A percentile compares a stretch with the other conserved stretches of the same genome.
Evolutionary conservation across 2,113 vertebrate genomes (phyloP).

Genomic region (Osmerus eperlanus): DNA sequence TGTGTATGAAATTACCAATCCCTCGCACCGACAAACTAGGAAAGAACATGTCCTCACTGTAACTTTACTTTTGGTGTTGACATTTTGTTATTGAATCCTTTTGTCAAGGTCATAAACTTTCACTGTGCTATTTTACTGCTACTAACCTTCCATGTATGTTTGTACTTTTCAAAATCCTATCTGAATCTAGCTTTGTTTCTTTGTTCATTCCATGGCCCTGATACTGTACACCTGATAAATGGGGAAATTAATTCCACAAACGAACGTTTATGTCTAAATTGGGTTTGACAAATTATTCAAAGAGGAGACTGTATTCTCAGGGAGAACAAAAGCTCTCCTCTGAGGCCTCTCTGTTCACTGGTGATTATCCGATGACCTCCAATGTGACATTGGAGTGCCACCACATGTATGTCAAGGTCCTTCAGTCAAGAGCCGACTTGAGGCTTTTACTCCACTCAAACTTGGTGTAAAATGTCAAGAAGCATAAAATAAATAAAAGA

Average conservation of each 20-base stretch:
- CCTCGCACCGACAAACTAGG: too few relatives aligned
- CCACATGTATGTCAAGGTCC: constrained; percentile 22
- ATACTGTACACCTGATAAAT: neutral
- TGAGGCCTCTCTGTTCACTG: constrained; percentile 18
- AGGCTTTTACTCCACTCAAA: constrained; percentile 25
- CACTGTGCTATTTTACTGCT: too few relatives aligned
- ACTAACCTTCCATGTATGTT: neutral
- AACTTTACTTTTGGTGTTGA: too few relatives aligned
- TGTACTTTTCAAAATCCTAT: neutral
- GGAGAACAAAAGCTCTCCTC: constrained; percentile 12
- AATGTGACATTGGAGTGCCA: constrained; percentile 29
- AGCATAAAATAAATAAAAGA: constrained; percentile 18
- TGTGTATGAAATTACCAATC: too few relatives aligned
- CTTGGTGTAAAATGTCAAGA: constrained; percentile 45
- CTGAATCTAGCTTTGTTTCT: neutral
- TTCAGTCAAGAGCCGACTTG: constrained; percentile 23
- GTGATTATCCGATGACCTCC: constrained; percentile 40
- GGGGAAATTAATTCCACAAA: constrained; percentile 14
- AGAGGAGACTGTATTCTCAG: neutral
- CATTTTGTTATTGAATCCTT: too few relatives aligned
- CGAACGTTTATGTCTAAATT: constrained; percentile 22
- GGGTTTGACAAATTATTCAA: constrained; percentile 10
- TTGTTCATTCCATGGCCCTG: neutral
- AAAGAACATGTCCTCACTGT: too few relatives aligned
- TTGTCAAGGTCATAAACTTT: too few relatives aligned